These are phyloP conservation scores for Ornithoptera priamus DNA, from an alignment of 2,888 invertebrate species.

Conservation along the genomic window DNA sequence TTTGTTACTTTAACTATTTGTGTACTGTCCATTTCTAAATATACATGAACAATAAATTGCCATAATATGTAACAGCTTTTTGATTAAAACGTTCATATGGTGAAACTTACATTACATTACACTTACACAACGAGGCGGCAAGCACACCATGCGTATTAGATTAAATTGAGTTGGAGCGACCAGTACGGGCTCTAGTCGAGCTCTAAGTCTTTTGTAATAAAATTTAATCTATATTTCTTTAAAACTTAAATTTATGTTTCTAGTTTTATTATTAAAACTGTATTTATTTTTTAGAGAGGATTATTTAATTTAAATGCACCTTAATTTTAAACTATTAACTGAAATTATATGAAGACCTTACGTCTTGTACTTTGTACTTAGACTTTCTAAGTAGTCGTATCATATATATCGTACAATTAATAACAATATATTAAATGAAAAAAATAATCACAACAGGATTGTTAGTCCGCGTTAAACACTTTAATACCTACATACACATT, in stretches of 20 bases:
- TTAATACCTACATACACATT: slow-evolving; percentile 1
- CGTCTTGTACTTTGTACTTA: slow-evolving; percentile 28
- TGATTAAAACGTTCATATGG: neutral
- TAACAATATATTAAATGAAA: slow-evolving; percentile 13
- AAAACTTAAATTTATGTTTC: slow-evolving; percentile 38
- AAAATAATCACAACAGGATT: too few relatives aligned
- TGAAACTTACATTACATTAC: neutral
- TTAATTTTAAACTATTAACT: slow-evolving; percentile 19
- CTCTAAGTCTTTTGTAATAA: slow-evolving; percentile 54
- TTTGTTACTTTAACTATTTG: neutral
- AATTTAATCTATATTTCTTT: slow-evolving; percentile 34
- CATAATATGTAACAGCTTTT: neutral
- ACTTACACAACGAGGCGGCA: slow-evolving; percentile 32
- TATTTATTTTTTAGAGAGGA: slow-evolving; percentile 36
- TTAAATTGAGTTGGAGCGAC: slow-evolving; percentile 30
- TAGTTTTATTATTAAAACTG: slow-evolving; percentile 35
- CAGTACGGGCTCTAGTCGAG: slow-evolving; percentile 53
- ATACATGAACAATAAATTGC: neutral
- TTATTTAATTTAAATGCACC: slow-evolving; percentile 16
- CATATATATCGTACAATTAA: slow-evolving; percentile 18
- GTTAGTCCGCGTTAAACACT: neutral
- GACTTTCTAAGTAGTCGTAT: slow-evolving; percentile 3
- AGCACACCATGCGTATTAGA: slow-evolving; percentile 34
- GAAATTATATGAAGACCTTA: slow-evolving; percentile 19
- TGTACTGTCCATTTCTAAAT: neutral